Evolutionary conservation across 2,797 vertebrate species (phyloP), one percentile per base, ranked within the genome.

Genomic region (Pitangus sulphuratus): DNA sequence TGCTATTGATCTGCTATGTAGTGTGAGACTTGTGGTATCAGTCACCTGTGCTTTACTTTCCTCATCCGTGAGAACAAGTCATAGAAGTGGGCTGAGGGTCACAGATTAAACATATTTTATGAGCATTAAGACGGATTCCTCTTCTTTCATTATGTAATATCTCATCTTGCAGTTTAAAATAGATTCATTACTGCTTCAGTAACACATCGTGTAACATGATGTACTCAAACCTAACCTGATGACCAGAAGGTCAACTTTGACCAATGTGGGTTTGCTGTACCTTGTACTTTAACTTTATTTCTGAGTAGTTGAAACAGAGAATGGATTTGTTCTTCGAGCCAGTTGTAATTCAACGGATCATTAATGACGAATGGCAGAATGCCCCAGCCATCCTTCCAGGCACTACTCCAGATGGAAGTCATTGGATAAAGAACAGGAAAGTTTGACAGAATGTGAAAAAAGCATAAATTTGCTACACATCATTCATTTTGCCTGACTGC

Each of bases 401-500:
- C 92, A 92, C 51, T 51, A 25, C 65, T 97, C 89, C 95, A 96
- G 92, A 96, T 89, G 87, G 96, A 92, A 96, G 50, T 56, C 76
- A 81, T 75, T 89, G 90, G 95, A 77, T 89, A 92, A 93, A 90
- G 90, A 95, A 87, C 70, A 77, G 84, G 72, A 93, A 75, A 74
- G 79, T 91, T 93, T 95, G 92, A 87, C 93, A 93, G 90, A 94
- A 93, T 0, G 28, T 22, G 65, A 87, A 92, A 87, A 89, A 95
- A 89, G 57, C 93, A 87, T 87, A 89, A 69, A 96, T 93, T 94
- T 6, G 18, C 88, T 84, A 70, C 95, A 96, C 92, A 93, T 95
- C 90, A 89, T 79, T 89, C 95, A 95, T 96, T 96, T 95, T 91
- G 71, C 89, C 68, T 84, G 93, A 93, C 90, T 96, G 92, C 93